A percentile compares a stretch with the other conserved stretches of the same genome.
phyloP scores from a whole-genome alignment of 2,888 invertebrate species.

The Caenorhabditis imperialis region DNA sequence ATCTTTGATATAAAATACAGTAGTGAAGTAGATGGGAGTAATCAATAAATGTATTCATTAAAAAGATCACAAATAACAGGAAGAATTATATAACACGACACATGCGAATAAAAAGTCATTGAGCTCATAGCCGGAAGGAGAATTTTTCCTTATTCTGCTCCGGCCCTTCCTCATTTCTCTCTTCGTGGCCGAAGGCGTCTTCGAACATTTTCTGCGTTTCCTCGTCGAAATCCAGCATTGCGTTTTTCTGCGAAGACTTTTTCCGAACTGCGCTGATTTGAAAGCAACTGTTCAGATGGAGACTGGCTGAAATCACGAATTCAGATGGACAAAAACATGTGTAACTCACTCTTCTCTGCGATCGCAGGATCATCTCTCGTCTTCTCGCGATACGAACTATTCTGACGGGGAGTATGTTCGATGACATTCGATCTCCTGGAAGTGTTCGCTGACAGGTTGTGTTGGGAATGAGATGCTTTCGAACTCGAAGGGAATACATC shows the following conservation, averaged over 20 bases:
- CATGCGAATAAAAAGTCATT: constrained; percentile 4
- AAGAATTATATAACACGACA: neutral
- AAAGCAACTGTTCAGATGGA: constrained; percentile 23
- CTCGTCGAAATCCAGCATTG: constrained; percentile 28
- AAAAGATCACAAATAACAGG: neutral
- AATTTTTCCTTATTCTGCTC: constrained; percentile 8
- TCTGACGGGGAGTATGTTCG: too few relatives aligned
- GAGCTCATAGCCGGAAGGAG: constrained; percentile 10
- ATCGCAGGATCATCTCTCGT: too few relatives aligned
- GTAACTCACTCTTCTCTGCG: too few relatives aligned
- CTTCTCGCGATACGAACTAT: too few relatives aligned
- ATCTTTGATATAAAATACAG: neutral
- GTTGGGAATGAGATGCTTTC: too few relatives aligned
- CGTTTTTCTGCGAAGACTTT: neutral
- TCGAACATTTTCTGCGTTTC: constrained; percentile 24
- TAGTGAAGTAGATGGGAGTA: too few relatives aligned
- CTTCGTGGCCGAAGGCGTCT: constrained; percentile 5
- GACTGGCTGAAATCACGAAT: neutral
- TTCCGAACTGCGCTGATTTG: constrained; percentile 6
- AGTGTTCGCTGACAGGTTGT: neutral
- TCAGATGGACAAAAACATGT: too few relatives aligned
- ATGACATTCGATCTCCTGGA: neutral
- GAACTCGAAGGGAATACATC: neutral
- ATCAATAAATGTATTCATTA: neutral
- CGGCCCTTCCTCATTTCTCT: neutral